Conservation (phyloP, 2,888 invertebrate species). For the Hirtodrosophila duncani region DNA sequence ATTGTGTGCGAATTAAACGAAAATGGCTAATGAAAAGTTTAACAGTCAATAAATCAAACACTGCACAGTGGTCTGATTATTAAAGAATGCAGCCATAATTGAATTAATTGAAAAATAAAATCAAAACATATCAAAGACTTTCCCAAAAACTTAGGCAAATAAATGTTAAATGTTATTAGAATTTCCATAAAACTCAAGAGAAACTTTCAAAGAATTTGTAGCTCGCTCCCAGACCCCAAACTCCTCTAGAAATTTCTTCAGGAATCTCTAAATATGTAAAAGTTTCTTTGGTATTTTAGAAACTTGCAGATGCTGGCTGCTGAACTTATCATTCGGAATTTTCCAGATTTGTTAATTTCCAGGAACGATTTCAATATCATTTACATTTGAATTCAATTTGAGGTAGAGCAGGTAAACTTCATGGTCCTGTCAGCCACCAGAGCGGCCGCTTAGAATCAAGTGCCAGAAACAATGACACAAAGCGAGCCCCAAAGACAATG, state of each 20-base stretch:
- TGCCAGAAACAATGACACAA: slow-evolving; percentile 58
- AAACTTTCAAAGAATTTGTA: no score
- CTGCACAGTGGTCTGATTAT: slow-evolving; percentile 19
- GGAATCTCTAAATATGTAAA: no score
- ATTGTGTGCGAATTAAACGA: slow-evolving; percentile 71
- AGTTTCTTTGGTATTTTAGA: no score
- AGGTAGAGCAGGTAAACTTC: slow-evolving; percentile 20
- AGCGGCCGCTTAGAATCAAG: slow-evolving; percentile 65
- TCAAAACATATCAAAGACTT: neutral
- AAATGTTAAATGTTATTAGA: no score
- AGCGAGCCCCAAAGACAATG: slow-evolving; percentile 40
- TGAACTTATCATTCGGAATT: slow-evolving; percentile 5
- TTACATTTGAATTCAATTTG: slow-evolving; percentile 3
- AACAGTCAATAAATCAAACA: slow-evolving; percentile 70
- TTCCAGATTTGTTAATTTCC: no score
- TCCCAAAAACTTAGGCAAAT: neutral
- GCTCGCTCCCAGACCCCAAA: no score
- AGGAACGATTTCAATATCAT: neutral
- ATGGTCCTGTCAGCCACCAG: slow-evolving; percentile 53
- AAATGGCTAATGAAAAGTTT: slow-evolving; percentile 74
- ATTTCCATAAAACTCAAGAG: no score
- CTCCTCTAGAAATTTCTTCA: no score
- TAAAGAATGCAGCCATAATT: no score
- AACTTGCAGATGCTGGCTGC: slow-evolving; percentile 9
- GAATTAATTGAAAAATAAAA: neutral